Conservation (phyloP, 2,113 vertebrate genomes). For the Hippolais icterina region DNA sequence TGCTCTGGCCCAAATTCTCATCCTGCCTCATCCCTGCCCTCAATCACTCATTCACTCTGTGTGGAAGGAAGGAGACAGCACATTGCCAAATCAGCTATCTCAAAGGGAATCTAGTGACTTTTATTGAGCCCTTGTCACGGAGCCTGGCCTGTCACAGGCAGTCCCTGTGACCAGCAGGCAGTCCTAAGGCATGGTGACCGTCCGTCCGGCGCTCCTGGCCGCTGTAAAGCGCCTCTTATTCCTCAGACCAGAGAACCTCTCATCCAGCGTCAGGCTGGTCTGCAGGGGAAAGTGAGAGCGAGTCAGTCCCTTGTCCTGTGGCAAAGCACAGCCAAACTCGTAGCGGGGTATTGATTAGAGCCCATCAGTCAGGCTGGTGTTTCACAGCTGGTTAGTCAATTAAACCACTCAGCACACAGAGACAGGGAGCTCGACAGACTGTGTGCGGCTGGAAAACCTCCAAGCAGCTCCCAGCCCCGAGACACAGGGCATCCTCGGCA, state of each 20-base stretch:
- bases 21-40: not conserved
- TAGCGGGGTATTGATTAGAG: conserved; percentile 6
- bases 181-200: conserved; percentile 49
- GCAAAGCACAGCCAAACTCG: not conserved
- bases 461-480: conserved; percentile 14
- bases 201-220: conserved; percentile 40
- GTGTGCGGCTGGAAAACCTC: conserved; percentile 16
- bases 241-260: conserved; percentile 78
- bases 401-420: conserved; percentile 19
- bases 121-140: not conserved
- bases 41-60: not conserved
- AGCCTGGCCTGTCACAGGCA: not conserved
- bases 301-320: not conserved
- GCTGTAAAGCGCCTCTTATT: conserved; percentile 41
- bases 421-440: conserved; percentile 5
- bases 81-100: not conserved
- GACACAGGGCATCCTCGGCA: not conserved
- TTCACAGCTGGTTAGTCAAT: conserved; percentile 38
- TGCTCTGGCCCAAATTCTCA: not conserved
- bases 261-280: conserved; percentile 79
- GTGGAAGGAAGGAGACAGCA: conserved; percentile 24
- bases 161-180: not conserved
- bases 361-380: conserved; percentile 11
- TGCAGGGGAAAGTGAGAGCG: conserved; percentile 63
- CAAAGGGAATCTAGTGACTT: not conserved